Evolutionary conservation across 2,113 vertebrate species (phyloP), one percentile per base, ranked within the genome.

Genomic region (Geococcyx californianus): DNA sequence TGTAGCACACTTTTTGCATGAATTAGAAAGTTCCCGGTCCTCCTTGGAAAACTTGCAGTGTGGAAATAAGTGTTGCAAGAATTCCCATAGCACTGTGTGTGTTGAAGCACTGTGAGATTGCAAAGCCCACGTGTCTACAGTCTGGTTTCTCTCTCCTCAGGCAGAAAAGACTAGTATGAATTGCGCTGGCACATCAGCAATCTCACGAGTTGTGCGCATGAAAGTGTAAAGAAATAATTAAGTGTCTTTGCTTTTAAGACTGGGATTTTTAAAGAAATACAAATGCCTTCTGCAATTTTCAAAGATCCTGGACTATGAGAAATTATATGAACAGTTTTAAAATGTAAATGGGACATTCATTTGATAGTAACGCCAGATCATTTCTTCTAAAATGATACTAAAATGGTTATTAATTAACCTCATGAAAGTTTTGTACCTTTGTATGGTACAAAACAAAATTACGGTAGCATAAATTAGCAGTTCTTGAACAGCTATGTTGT

Each of bases 21-120:
- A n/a, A 76, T 47, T 55, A 34, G 23, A 33, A 89, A n/a, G 3
- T 70, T 23, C 23, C 3, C 26, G 12, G 17, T 68, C 66, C 7
- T 82, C 47, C 28, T 33, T 79, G 56, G 60, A 56, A 91, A 91
- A 44, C 40, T n/a, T 87, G 34, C 7, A 60, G 34, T 2, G 6
- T 26, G 23, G 29, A 67, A 38, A 78, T 34, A 91, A 67, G 42
- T 29, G 4, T 40, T 78, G 8, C 29, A 79, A 89, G 82, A 25
- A 23, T 29, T 78, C 24, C 54, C 2, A 2, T 16, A 70, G 34
- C 20, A 47, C 34, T 55, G 23, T 18, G 49, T 0, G 0, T 13
- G 23, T 28, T 47, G 47, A 79, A 64, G 29, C 36, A 18, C 34
- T 25, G 1, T 5, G 68, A 87, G 49, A 38, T 1, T 15, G 21